A percentile compares a stretch with the other conserved stretches of the same genome.
Conservation (phyloP, 2,888 invertebrate genomes). For the Melinaea marsaeus region DNA sequence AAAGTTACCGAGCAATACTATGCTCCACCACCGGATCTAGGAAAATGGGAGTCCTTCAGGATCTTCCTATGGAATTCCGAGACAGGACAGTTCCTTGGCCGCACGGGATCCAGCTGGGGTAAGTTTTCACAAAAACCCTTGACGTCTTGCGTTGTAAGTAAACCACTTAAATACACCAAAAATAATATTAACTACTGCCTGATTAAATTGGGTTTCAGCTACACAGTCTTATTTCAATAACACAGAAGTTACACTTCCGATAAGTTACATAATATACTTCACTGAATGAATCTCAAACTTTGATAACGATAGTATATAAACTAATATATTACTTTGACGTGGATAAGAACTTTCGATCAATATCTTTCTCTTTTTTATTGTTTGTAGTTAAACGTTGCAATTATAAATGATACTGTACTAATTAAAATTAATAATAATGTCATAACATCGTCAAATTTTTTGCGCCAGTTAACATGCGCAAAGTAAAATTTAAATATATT, state of each 20-base stretch:
- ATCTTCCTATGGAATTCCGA: conserved; percentile 95
- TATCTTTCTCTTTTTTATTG: not conserved
- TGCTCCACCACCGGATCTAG: conserved; percentile 87
- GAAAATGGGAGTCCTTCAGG: conserved; percentile 90
- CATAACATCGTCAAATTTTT: not conserved
- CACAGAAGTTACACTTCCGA: no score
- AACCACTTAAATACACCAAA: no score
- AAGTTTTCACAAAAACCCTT: conserved; percentile 67
- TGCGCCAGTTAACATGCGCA: conserved; percentile 1
- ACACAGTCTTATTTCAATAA: no score
- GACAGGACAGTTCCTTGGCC: conserved; percentile 93
- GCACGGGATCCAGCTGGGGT: conserved; percentile 97
- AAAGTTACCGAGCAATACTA: conserved; percentile 86
- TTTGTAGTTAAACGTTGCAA: not conserved
- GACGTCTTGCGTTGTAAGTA: no score
- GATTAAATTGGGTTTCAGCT: no score
- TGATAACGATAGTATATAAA: no score
- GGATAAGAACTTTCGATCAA: no score
- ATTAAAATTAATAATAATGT: not conserved
- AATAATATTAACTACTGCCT: no score
- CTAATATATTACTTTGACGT: no score
- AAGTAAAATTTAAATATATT: not conserved
- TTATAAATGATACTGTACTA: not conserved
- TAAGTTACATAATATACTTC: no score
- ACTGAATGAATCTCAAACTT: no score